Evolutionary conservation across 2,888 invertebrate genomes (phyloP).

Genomic region (Achlya flavicornis): DNA sequence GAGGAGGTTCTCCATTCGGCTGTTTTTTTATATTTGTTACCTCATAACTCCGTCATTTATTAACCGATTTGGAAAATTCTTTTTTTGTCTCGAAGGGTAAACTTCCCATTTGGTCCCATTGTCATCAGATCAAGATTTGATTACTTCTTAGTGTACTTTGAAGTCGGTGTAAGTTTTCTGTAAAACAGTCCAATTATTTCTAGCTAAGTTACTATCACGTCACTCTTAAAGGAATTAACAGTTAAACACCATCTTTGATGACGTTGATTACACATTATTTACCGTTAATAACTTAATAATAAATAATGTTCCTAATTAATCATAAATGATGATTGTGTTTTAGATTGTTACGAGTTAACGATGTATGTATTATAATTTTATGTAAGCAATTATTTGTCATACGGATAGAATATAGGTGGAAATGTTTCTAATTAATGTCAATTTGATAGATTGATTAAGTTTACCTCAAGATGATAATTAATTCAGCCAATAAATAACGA

Average conservation of each 20-base stretch:
- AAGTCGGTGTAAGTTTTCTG: no score
- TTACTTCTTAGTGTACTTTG: no score
- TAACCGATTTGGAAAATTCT: no score
- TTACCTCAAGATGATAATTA: neutral
- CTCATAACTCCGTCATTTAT: no score
- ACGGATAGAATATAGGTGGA: neutral
- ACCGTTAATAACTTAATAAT: neutral
- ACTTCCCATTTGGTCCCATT: no score
- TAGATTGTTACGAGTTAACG: neutral
- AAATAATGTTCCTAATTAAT: neutral
- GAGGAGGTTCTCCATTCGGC: no score
- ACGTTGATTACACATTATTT: neutral
- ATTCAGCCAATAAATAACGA: no score
- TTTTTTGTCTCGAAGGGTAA: no score
- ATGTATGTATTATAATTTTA: neutral
- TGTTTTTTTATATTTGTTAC: no score
- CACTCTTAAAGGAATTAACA: neutral
- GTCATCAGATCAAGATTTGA: no score
- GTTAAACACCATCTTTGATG: neutral
- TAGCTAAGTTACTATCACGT: no score
- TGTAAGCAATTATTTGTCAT: neutral
- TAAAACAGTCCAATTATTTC: no score
- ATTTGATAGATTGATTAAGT: neutral
- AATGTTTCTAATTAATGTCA: slow-evolving; percentile 3
- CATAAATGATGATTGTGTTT: neutral